A percentile compares a stretch with the other conserved stretches of the same genome.
Conservation (phyloP, 2,797 vertebrate species). For the Huso huso region DNA sequence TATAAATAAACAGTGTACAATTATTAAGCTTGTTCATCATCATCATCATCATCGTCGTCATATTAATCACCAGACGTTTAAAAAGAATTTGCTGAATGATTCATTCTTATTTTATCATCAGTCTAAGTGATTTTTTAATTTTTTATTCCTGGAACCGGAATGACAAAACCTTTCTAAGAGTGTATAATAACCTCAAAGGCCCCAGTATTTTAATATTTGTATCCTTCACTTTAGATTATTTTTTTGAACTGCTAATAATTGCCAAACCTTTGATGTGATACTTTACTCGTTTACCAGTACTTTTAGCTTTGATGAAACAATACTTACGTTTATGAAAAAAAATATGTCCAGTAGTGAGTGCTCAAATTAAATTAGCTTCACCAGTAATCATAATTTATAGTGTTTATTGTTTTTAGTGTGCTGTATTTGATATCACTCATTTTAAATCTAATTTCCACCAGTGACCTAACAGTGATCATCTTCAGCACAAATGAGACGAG, state of each 20-base stretch:
- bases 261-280: slow-evolving; percentile 10
- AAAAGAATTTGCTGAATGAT: slow-evolving; percentile 1
- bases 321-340: slow-evolving; percentile 16
- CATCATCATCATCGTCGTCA: no score
- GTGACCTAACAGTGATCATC: no score
- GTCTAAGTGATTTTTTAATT: background rate
- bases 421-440: background rate
- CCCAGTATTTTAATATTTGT: slow-evolving; percentile 5
- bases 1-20: no score
- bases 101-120: background rate
- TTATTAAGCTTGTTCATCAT: no score
- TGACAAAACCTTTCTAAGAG: slow-evolving; percentile 23
- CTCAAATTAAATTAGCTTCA: no score
- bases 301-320: slow-evolving; percentile 9
- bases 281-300: slow-evolving; percentile 1
- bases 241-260: slow-evolving; percentile 21
- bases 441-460: no score
- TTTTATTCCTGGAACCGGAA: slow-evolving; percentile 28
- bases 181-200: slow-evolving; percentile 19
- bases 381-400: background rate
- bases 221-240: background rate
- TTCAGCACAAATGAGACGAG: no score
- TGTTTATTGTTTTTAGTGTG: background rate
- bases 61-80: background rate
- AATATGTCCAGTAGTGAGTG: background rate